Base-by-base conservation (phyloP, 2,113 vertebrate species). In the Prinia subflava region DNA sequence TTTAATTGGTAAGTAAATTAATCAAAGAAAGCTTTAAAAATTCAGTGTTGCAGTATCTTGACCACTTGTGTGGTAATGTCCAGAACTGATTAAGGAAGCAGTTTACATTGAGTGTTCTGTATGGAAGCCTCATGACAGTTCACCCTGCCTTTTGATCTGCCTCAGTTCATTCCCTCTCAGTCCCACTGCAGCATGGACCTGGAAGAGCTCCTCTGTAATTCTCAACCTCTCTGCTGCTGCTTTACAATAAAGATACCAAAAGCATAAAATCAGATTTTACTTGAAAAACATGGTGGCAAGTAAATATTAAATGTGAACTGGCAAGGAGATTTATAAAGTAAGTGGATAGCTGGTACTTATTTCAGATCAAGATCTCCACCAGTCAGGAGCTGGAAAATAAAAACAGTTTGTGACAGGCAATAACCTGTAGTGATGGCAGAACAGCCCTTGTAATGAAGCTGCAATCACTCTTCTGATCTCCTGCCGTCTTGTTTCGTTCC, bases 391-490 rank as follows among this genome's bases (percentile, higher is more conserved):
- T 84, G 59, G 71, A 69, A 96, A 97, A 96, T 92, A 90, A 95
- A 91, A 97, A 37, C 83, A 57, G 71, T 55, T 89, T 95, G 91
- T 95, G 92, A 94, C 95, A 97, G 92, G 90, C 88, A 96, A 95
- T 95, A 96, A 95, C 90, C 86, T 96, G 88, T 90, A 87, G 77
- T 3, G 23, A 59, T 75, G 92, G 75, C 46, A 75, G 89, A 71
- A 74, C 3, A 1, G 83, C 47, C 94, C 71, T 76, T 6, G 27
- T 91, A 95, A 97, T 92, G 95, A 96, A 96, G 94, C 92, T 82
- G 88, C 90, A 95, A 96, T 97, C 94, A 87, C 83, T 96, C 86
- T 91, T 88, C 91, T 76, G 83, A 96, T 96, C 94, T 96, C 96
- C 67, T 2, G 33, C 5, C 0, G 31, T 62, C 93, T 69, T 77